A percentile compares a stretch with the other conserved stretches of the same genome.
These are phyloP conservation scores for Theristicus caerulescens DNA, from an alignment of 2,113 vertebrate genomes.

Conservation along the genomic window DNA sequence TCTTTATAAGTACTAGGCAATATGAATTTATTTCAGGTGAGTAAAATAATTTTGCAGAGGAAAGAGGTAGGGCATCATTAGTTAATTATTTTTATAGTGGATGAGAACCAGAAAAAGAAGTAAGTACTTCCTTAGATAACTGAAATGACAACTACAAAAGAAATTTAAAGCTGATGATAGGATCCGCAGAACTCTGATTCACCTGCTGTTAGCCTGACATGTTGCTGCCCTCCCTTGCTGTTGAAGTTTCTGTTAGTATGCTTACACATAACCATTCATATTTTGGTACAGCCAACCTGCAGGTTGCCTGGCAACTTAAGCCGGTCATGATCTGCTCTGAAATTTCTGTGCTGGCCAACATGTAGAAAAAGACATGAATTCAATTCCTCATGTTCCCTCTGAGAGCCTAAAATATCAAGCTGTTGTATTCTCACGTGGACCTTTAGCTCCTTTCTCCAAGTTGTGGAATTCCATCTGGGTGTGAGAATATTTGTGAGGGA, in stretches of 20 bases:
- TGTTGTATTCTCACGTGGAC: fast-evolving
- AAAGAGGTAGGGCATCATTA: not conserved
- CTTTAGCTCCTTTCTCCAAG: not conserved
- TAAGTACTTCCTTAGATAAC: not conserved
- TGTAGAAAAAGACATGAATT: not conserved
- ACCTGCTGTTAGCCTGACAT: not conserved
- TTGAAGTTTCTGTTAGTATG: not conserved
- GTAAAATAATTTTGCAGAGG: not conserved
- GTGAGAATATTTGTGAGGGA: not conserved
- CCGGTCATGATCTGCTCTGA: not conserved
- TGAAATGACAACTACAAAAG: not conserved
- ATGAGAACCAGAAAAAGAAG: not conserved
- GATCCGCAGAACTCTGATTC: not conserved
- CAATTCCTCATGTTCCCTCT: not conserved
- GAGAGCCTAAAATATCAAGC: not conserved
- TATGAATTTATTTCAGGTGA: not conserved
- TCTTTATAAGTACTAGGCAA: not conserved
- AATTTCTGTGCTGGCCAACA: not conserved
- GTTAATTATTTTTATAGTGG: not conserved
- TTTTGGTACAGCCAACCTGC: not conserved
- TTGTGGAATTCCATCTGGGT: not conserved
- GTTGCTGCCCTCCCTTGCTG: not conserved
- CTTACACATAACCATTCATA: not conserved
- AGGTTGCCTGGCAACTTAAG: not conserved
- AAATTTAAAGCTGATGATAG: fast-evolving